These are phyloP conservation scores for Hylaeus anthracinus DNA, from an alignment of 1,140 invertebrate species.

Conservation along the genomic window DNA sequence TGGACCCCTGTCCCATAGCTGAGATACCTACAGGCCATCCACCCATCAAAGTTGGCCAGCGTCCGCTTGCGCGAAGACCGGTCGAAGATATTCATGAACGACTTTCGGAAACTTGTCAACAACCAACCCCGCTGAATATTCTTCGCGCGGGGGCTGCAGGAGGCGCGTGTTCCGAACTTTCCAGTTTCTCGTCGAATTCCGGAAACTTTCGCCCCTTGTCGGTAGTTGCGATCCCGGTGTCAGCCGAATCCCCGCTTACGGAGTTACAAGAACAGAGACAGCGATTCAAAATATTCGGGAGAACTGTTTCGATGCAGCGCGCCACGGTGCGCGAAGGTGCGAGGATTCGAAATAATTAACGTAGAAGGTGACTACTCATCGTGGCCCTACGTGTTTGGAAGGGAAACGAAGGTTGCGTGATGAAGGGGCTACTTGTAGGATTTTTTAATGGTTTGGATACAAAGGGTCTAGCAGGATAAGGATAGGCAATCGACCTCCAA, in stretches of 20 bases:
- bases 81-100: conserved; percentile 46
- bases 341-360: too few relatives aligned
- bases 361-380: neutral
- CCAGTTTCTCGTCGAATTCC: conserved; percentile 56
- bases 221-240: conserved; percentile 29
- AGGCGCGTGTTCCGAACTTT: conserved; percentile 43
- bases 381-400: too few relatives aligned
- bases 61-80: conserved; percentile 7
- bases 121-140: conserved; percentile 36
- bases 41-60: conserved; percentile 35
- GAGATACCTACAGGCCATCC: neutral
- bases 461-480: too few relatives aligned
- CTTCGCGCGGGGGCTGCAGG: neutral
- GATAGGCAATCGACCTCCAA: too few relatives aligned
- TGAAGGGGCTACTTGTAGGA: too few relatives aligned
- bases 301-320: conserved; percentile 27
- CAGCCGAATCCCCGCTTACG: conserved; percentile 43
- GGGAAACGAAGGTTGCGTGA: too few relatives aligned
- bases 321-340: neutral
- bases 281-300: conserved; percentile 40
- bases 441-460: too few relatives aligned
- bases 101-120: conserved; percentile 58
- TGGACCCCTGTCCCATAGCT: neutral
- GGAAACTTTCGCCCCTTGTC: conserved; percentile 44
- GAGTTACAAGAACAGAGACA: conserved; percentile 42